Evolutionary conservation across 1,140 invertebrate species (phyloP).

Genomic region (Neuroterus valhalla): DNA sequence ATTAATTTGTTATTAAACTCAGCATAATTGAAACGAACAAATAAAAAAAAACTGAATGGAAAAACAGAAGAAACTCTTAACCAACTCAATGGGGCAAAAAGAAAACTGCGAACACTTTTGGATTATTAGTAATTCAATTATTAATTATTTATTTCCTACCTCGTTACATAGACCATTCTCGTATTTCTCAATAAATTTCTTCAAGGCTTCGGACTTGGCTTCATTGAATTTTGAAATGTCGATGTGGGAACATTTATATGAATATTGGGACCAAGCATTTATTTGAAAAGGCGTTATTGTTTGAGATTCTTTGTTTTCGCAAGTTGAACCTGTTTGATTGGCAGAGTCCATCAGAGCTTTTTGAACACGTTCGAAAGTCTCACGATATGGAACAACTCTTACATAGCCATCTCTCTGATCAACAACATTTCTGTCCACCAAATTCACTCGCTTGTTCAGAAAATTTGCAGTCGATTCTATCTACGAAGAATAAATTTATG

Average conservation of each 20-base stretch:
- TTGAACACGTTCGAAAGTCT: slow-evolving; percentile 77
- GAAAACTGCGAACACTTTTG: background rate
- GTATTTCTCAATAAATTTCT: slow-evolving; percentile 49
- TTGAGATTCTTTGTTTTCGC: slow-evolving; percentile 76
- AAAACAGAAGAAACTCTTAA: background rate
- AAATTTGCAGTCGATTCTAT: slow-evolving; percentile 51
- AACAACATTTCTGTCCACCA: slow-evolving; percentile 72
- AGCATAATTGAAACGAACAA: background rate
- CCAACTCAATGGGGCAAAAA: background rate
- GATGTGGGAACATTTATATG: slow-evolving; percentile 75
- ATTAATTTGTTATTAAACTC: no score
- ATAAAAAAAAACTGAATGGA: background rate
- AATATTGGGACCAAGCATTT: slow-evolving; percentile 75
- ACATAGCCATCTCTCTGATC: slow-evolving; percentile 81
- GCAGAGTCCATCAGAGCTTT: slow-evolving; percentile 57
- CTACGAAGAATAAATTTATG: slow-evolving; percentile 42
- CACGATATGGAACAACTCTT: slow-evolving; percentile 76
- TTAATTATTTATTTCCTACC: background rate
- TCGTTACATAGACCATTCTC: background rate
- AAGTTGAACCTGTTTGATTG: slow-evolving; percentile 70
- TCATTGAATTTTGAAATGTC: slow-evolving; percentile 71
- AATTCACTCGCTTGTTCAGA: slow-evolving; percentile 43
- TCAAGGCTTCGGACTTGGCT: slow-evolving; percentile 69
- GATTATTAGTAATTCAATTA: background rate
- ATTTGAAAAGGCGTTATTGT: slow-evolving; percentile 79